Evolutionary conservation across 2,113 vertebrate genomes (phyloP).

Genomic region (Apteryx mantelli): DNA sequence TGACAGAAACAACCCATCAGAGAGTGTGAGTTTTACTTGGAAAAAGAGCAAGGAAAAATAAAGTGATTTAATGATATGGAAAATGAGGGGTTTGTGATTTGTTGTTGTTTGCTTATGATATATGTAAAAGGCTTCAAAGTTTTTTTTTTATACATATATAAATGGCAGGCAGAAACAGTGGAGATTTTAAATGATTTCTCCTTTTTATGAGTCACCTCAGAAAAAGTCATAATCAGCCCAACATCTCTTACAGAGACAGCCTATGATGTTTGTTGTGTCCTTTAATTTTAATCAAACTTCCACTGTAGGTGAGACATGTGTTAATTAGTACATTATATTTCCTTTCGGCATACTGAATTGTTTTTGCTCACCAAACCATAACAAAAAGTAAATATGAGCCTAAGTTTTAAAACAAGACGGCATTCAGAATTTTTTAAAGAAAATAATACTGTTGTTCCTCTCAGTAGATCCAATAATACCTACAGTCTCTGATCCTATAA

Average conservation of each 20-base stretch:
- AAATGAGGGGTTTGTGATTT: rapidly evolving
- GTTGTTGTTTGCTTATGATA: neutral
- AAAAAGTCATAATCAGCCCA: neutral
- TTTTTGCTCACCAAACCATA: neutral
- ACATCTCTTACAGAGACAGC: neutral
- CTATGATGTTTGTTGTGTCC: neutral
- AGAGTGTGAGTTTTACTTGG: neutral
- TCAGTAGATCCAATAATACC: neutral
- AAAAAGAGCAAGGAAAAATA: neutral
- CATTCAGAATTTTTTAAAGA: neutral
- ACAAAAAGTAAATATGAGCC: neutral
- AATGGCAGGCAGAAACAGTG: neutral
- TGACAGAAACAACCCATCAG: neutral
- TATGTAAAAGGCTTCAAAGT: neutral
- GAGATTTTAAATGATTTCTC: neutral
- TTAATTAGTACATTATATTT: neutral
- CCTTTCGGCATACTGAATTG: neutral
- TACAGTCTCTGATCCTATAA: neutral
- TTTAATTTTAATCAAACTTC: neutral
- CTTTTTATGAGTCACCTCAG: neutral
- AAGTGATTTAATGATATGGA: neutral
- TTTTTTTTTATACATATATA: neutral
- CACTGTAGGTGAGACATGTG: neutral
- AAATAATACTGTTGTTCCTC: neutral
- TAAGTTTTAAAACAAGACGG: neutral